These are phyloP conservation scores for Diuraphis noxia DNA, from an alignment of 1,140 invertebrate genomes.

Conservation along the genomic window DNA sequence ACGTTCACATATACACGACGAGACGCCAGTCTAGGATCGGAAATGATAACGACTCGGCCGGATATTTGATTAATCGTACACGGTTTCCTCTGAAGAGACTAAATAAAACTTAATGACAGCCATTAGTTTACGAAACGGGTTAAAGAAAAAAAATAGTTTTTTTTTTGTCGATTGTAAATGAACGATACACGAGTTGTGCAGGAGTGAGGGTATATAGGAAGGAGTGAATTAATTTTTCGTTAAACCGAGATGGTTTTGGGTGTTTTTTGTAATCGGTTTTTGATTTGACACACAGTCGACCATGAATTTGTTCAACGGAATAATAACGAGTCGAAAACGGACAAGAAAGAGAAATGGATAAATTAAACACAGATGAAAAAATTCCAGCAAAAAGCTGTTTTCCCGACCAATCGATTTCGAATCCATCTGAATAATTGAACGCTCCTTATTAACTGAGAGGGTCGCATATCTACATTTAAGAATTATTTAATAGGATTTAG, in stretches of 20 bases:
- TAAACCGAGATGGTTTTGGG: slow-evolving; percentile 38
- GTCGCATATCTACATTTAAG: background rate
- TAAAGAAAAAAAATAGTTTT: slow-evolving; percentile 12
- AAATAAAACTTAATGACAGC: slow-evolving; percentile 51
- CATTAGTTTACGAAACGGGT: slow-evolving; percentile 50
- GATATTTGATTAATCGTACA: slow-evolving; percentile 52
- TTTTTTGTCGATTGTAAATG: slow-evolving; percentile 19
- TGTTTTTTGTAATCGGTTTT: slow-evolving; percentile 48
- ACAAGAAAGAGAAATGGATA: background rate
- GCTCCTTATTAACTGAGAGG: background rate
- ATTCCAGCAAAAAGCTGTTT: slow-evolving; percentile 27
- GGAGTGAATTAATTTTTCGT: slow-evolving; percentile 50
- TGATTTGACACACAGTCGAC: slow-evolving; percentile 29
- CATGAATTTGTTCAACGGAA: slow-evolving; percentile 44
- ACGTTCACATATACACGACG: background rate
- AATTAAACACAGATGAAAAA: background rate
- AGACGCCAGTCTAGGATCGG: slow-evolving; percentile 48
- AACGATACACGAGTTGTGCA: slow-evolving; percentile 16
- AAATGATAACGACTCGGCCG: slow-evolving; percentile 49
- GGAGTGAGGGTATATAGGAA: background rate
- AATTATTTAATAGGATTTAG: slow-evolving; percentile 13
- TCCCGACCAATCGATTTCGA: slow-evolving; percentile 8
- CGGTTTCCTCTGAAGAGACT: background rate
- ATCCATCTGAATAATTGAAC: slow-evolving; percentile 27
- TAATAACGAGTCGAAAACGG: slow-evolving; percentile 19